Base-by-base conservation (phyloP, 2,797 vertebrate species). In the Crocidura indochinensis region DNA sequence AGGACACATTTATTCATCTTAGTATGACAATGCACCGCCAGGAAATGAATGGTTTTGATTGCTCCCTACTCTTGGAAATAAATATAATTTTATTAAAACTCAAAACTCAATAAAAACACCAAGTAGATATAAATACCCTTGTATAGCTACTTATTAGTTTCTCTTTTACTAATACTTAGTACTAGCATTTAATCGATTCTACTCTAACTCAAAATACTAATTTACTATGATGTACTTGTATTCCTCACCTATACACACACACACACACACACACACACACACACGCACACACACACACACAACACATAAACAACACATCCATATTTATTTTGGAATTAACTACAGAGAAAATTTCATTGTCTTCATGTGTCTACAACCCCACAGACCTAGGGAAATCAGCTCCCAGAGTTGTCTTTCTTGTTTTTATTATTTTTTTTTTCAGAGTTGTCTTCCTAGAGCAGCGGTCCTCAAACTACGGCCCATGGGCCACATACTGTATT, bases 261-360 rank as follows among this genome's bases (percentile, higher is more conserved):
- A 20, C 56, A 20, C 56, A 60, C 56, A 60, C 19, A 60, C 56
- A 60, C 56, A 60, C 19, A 60, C 56, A 60, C 56, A 56, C 56
- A 60, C 51, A 51, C 51, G 8, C 14, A 51, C 51, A 60, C 56
- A 60, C 56, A 60, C 19, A 56, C 56, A 60, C 4, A 38, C 38
- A 38, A 38, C 38, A 38, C 38, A 38, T 2, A 2, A 38, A 38
- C 38, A 38, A 51, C 7, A 60, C 56, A 60, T 20, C 19, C 19
- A 60, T 20, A 60, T 1, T 91, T 91, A 78, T 29, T 68, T 47
- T 46, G 81, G 67, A 82, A 92, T 44, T 15, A 73, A 65, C 78
- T 49, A 79, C 67, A 74, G 22, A 51, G 82, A 88, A 26, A 83
- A 85, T 26, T 31, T n/a, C 72, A 65, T 12, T 92, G 69, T 72